phyloP scores from a whole-genome alignment of 2,888 invertebrate species.

The Geophilus truncorum region DNA sequence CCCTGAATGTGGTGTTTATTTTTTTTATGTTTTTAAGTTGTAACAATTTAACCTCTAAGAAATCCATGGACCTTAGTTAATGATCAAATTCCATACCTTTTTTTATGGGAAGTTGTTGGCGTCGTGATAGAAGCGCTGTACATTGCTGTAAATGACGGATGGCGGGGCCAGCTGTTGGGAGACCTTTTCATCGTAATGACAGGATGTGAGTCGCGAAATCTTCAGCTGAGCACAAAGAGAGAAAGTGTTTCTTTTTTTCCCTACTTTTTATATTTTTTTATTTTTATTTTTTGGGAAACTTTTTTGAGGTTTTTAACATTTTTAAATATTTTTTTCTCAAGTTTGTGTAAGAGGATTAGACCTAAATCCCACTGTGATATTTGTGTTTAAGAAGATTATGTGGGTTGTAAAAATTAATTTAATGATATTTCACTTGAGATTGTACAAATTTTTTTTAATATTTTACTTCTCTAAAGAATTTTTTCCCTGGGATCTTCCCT shows the following conservation, averaged over 20 bases:
- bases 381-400: background rate
- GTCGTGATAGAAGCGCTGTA: background rate
- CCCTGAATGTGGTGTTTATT: background rate
- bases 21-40: slow-evolving; percentile 10
- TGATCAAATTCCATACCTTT: slow-evolving; percentile 22
- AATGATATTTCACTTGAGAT: background rate
- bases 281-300: background rate
- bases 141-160: slow-evolving; percentile 22
- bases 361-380: background rate
- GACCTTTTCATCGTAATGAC: slow-evolving; percentile 17
- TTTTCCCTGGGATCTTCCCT: background rate
- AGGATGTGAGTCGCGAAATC: slow-evolving; percentile 25
- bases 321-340: background rate
- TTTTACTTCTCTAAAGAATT: no score
- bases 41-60: background rate
- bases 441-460: background rate
- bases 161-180: slow-evolving; percentile 27
- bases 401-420: background rate
- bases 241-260: background rate
- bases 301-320: background rate
- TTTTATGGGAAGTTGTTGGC: background rate
- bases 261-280: background rate
- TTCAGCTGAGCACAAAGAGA: slow-evolving; percentile 18
- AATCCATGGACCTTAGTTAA: slow-evolving; percentile 13
- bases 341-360: background rate